Base-by-base conservation (phyloP, 2,797 vertebrate species). In the Loris lydekkerianus region DNA sequence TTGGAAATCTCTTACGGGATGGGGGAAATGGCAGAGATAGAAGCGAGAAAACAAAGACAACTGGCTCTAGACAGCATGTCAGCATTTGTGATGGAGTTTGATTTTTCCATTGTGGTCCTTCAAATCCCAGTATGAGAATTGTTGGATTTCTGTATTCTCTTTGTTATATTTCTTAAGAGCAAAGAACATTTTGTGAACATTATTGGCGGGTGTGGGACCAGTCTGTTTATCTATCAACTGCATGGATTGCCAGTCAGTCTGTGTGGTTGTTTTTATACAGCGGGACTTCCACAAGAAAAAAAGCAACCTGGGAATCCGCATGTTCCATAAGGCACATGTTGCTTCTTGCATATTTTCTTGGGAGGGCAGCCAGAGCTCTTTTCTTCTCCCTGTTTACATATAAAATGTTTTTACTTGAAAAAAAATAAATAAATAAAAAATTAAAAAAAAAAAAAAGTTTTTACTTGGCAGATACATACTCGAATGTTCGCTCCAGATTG, bases 381-480 rank as follows among this genome's bases (percentile, higher is more conserved):
- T 86, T 53, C 20, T 6, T 72, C 10, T 81, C 3, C 14, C n/a
- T 75, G 17, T 76, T 92, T 86, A 53, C 49, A 72, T 58, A 20
- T 34, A 93, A 77, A 56, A 78, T 72, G 65, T 37, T 73, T 34
- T 91, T 86, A 58, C 37, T 95, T 94, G 65, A 34, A 34, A 34
- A 34, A 34, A 34, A 34, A 34, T 34, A 34, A 34, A 34, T 34
- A 34, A 34, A 34, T 34, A 34, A 34, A 34, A 34, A 34, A 34
- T 34, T 34, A 34, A 34, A 34, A 34, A 34, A 34, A 34, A 34
- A 34, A 93, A 77, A 56, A 78, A 69, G 65, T 37, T 73, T 34
- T 91, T 86, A 58, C 37, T 95, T 94, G 65, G 75, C 70, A 96
- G 78, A n/a, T 89, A 73, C 27, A 81, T 91, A 21, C 77, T 53